Base-by-base conservation (phyloP, 2,888 invertebrate species). In the Caenorhabditis sulstoni region DNA sequence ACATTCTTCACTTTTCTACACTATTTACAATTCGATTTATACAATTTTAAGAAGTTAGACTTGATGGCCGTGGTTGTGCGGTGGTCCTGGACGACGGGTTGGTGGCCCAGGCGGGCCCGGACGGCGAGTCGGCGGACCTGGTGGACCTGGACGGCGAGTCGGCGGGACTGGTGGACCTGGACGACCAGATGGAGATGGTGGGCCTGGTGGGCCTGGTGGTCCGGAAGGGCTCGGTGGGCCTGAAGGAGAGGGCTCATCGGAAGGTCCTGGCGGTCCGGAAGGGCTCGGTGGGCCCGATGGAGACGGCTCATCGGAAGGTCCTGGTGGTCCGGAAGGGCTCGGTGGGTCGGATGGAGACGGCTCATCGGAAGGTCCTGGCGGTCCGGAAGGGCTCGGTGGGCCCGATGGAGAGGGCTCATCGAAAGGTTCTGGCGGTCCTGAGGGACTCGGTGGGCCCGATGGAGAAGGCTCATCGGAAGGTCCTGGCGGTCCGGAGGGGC, bases 31-130 rank as follows among this genome's bases (percentile, higher is more conserved):
- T 16, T 16, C 16, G 7, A 22, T 52, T 50, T 44, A 53, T 14
- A 37, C 20, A 55, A 20, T 55, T 55, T 18, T 18, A 70, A 18
- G 41, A 12, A 52, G 22, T 20, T 55, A 35, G 12, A 22, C 44
- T 44, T 53, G 44, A 66, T 55, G 66, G 29, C 53, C 65, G 47
- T 47, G 66, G 22, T 57, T 29, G 3, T 35, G 35, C 3, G 57
- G 66, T 18, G 57, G 66, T 39, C 55, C 50, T 5, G 50, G 66
- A 20, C 39, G 66, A 23, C 57, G 49, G 18, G 68, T 70, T 37
- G 59, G 68, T 18, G 68, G 70, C 9, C 68, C 68, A 35, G 68
- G 68, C 3, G 59, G 68, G 50, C 70, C 61, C 22, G 70, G 64
- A 14, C 58, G 64, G 12, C 64, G 41, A 9, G 64, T 65, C 23